Evolutionary conservation across 2,888 invertebrate genomes (phyloP).

Genomic region (Troglohyphantes excavatus): DNA sequence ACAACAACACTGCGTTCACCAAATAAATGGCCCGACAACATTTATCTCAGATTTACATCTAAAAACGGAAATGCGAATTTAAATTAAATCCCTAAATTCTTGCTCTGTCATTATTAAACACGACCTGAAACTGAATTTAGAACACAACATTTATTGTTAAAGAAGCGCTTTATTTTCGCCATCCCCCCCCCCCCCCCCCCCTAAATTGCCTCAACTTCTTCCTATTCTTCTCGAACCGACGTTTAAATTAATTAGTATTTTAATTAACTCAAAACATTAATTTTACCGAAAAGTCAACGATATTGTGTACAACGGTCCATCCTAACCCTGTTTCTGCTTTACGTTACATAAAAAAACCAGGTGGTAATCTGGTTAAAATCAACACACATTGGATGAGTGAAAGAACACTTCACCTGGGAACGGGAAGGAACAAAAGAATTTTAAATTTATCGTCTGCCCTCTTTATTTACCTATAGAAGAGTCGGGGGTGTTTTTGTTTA

Average conservation of each 20-base stretch:
- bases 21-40: too few relatives aligned
- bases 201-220: neutral
- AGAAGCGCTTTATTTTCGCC: neutral
- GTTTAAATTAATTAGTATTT: neutral
- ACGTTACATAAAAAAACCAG: neutral
- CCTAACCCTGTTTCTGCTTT: neutral
- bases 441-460: slow-evolving; percentile 48
- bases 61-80: neutral
- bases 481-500: slow-evolving; percentile 65
- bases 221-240: neutral
- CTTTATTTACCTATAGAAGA: slow-evolving; percentile 51
- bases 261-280: neutral
- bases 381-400: slow-evolving; percentile 8
- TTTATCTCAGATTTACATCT: neutral
- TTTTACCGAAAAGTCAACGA: neutral
- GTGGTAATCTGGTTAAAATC: slow-evolving; percentile 20
- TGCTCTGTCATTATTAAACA: neutral
- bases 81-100: neutral
- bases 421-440: slow-evolving; percentile 12
- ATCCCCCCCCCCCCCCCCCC: slow-evolving; percentile 19
- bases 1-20: too few relatives aligned
- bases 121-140: neutral
- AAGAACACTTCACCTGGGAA: slow-evolving; percentile 5
- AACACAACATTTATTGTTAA: too few relatives aligned
- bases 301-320: neutral